Base-by-base conservation (phyloP, 2,113 vertebrate species). In the Dunckerocampus dactyliophorus region DNA sequence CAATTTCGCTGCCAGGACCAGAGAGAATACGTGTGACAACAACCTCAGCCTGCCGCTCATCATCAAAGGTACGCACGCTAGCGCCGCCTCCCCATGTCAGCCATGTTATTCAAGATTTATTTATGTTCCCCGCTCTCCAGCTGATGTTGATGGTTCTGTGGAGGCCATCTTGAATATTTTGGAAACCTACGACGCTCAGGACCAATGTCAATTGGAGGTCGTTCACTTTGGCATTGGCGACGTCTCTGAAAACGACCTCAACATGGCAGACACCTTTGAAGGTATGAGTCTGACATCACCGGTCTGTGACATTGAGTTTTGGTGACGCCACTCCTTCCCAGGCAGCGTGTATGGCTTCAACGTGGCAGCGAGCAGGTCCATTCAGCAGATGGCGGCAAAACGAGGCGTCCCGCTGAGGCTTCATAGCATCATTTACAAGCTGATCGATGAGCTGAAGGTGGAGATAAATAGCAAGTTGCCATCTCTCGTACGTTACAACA, bases 111-210 rank as follows among this genome's bases (percentile, higher is more conserved):
- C 21, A 20, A 11, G 12, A 13, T 13, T 16, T 15, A 39, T 49
- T 65, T 50, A 17, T 19, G 17, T n/a, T 14, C 12, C 20, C 42
- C 64, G 37, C 17, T 53, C 28, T 11, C 1, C 76, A 99, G 96
- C 95, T 65, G 97, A 99, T 13, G 93, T 98, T 53, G 95, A 97
- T 59, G 97, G 97, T 6, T 97, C 97, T 0, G 76, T 98, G 55
- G 95, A 99, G 81, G 82, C 95, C 21, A 86, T 99, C 79, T 69
- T 99, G 58, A 88, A 90, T 79, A 88, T 99, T 65, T 53, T 98
- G 78, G 92, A 94, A 53, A 89, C 83, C 16, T 99, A 99, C 0
- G 92, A 97, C 22, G 92, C 92, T 3, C 79, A 93, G 6, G 79
- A 91, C 0, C 92, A 98, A 68, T 98, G 95, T 68, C 85, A 87